A percentile compares a stretch with the other conserved stretches of the same genome.
Evolutionary conservation across 2,113 vertebrate genomes (phyloP).

Genomic region (Semnopithecus entellus): DNA sequence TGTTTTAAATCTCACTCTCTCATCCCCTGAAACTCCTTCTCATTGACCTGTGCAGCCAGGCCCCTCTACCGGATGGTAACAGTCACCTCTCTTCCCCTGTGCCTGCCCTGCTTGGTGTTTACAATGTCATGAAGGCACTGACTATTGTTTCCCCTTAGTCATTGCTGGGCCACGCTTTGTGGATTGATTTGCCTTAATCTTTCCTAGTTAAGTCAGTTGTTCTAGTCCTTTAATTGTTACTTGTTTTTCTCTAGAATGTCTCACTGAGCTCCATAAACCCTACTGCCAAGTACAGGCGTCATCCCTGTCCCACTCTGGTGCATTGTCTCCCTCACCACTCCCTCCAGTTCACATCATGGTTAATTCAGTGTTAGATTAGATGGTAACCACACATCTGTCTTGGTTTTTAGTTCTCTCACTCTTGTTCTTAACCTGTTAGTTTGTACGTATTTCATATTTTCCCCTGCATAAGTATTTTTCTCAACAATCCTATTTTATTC

Average conservation of each 20-base stretch:
- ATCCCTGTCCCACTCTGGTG: not conserved
- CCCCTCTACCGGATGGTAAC: not conserved
- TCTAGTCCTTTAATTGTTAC: constrained; percentile 46
- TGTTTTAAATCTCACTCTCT: constrained; percentile 53
- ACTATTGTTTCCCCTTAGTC: constrained; percentile 67
- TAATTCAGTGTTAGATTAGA: not conserved
- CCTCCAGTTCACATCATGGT: not conserved
- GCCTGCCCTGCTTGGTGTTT: not conserved
- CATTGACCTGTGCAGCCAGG: not conserved
- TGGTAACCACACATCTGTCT: not conserved
- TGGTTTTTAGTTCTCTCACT: not conserved
- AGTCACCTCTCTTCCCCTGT: not conserved
- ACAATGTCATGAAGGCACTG: constrained; percentile 41
- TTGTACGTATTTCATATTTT: not conserved
- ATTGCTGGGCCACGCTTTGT: constrained; percentile 43
- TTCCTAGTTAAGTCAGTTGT: constrained; percentile 45
- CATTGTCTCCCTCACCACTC: not conserved
- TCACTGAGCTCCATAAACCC: constrained; percentile 46
- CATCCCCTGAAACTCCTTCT: not conserved
- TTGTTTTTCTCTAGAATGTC: constrained; percentile 58
- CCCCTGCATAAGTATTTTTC: constrained; percentile 12
- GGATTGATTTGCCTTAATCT: constrained; percentile 32
- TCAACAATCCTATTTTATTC: not conserved
- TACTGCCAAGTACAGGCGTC: not conserved
- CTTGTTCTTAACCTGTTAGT: not conserved